Conservation (phyloP, 2,888 invertebrate species). For the Callimorpha dominula region DNA sequence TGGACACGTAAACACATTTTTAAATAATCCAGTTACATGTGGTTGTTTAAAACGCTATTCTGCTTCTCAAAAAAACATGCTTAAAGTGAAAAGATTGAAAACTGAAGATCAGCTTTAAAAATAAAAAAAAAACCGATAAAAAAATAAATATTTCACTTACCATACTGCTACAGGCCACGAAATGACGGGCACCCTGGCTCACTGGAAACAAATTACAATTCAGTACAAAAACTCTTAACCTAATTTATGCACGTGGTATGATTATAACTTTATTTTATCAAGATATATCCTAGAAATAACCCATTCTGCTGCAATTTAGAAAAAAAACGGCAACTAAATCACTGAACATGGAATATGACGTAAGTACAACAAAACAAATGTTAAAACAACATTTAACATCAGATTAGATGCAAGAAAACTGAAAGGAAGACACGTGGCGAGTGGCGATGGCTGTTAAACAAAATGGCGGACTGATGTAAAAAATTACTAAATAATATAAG, state of each 20-base stretch:
- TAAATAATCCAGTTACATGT: too few species aligned
- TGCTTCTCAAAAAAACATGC: too few species aligned
- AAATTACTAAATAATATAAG: background rate
- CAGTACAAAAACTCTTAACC: slow-evolving; percentile 9
- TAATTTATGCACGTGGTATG: slow-evolving; percentile 18
- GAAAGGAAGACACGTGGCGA: background rate
- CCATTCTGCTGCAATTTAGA: background rate
- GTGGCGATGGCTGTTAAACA: background rate
- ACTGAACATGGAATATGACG: background rate
- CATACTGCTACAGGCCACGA: slow-evolving; percentile 64
- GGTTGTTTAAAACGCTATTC: too few species aligned
- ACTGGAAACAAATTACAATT: slow-evolving; percentile 58
- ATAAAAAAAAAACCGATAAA: background rate
- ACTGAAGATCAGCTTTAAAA: too few species aligned
- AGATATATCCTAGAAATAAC: background rate
- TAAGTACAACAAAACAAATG: background rate
- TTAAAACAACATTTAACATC: background rate
- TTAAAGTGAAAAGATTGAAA: background rate
- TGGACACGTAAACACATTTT: too few species aligned
- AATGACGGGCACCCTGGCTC: slow-evolving; percentile 72
- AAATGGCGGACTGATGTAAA: slow-evolving; percentile 11
- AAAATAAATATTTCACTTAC: slow-evolving; percentile 57
- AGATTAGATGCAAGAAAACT: too few species aligned
- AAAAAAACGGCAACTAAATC: background rate
- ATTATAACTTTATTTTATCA: background rate